These are phyloP conservation scores for Disparrhopalites patrizii DNA, from an alignment of 2,888 invertebrate genomes.

Conservation along the genomic window DNA sequence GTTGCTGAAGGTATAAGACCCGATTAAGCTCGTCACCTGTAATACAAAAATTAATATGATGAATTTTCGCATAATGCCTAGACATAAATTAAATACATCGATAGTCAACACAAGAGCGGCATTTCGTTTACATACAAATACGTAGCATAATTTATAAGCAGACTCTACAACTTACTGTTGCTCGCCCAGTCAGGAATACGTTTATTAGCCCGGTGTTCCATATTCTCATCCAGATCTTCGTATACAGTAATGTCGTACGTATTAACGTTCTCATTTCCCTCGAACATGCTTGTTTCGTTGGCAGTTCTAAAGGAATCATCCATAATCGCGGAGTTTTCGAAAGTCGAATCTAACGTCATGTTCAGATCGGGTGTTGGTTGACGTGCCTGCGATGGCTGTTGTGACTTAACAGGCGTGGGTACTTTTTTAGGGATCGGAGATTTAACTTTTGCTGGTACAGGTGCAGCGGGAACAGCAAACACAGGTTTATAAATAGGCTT, in stretches of 20 bases:
- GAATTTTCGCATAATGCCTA: too few species aligned
- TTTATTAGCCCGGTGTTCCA: slow-evolving; percentile 41
- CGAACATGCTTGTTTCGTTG: not conserved
- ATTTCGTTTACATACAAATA: not conserved
- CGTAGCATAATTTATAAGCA: too few species aligned
- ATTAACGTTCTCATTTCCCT: slow-evolving; percentile 19
- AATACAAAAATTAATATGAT: slow-evolving; percentile 4
- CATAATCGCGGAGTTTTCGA: too few species aligned
- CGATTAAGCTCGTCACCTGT: slow-evolving; percentile 3
- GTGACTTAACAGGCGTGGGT: too few species aligned
- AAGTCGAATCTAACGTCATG: too few species aligned
- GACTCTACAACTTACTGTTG: slow-evolving; percentile 33
- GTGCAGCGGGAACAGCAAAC: too few species aligned
- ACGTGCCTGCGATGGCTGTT: not conserved
- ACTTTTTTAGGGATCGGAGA: too few species aligned
- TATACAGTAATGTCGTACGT: slow-evolving; percentile 43
- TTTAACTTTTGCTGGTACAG: not conserved
- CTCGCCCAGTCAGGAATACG: slow-evolving; percentile 40
- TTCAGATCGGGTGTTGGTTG: too few species aligned
- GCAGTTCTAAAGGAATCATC: too few species aligned
- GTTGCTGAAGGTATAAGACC: slow-evolving; percentile 20
- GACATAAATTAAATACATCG: too few species aligned
- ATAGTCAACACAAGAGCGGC: too few species aligned
- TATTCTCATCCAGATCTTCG: slow-evolving; percentile 43
- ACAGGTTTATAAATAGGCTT: too few species aligned